A percentile compares a stretch with the other conserved stretches of the same genome.
Evolutionary conservation across 2,797 vertebrate species (phyloP).

Genomic region (Erpetoichthys calabaricus): DNA sequence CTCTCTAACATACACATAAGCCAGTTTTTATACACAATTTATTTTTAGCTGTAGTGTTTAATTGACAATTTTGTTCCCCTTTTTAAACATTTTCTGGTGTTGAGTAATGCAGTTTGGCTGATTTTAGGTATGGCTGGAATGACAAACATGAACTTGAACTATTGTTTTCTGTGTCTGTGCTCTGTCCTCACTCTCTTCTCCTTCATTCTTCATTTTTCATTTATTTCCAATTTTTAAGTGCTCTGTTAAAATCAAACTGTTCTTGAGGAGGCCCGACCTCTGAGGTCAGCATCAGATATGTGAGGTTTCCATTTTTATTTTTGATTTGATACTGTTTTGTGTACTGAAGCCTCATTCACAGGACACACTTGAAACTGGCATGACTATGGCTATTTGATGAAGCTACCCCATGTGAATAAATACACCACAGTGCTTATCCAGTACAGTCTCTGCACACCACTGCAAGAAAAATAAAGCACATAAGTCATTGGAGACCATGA

Average conservation of each 20-base stretch:
- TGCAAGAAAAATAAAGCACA: slow-evolving; percentile 9
- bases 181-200: no score
- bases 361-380: slow-evolving; percentile 9
- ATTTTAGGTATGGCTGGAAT: no score
- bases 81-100: no score
- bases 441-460: slow-evolving; percentile 5
- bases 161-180: no score
- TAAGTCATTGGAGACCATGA: slow-evolving; percentile 7
- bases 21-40: no score
- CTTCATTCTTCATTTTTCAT: no score
- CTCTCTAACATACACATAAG: no score
- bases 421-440: slow-evolving; percentile 8
- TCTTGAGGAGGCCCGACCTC: neutral
- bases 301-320: slow-evolving; percentile 7
- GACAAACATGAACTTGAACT: no score
- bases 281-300: slow-evolving; percentile 10
- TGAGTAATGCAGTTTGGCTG: no score
- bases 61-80: no score
- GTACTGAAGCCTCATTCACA: slow-evolving; percentile 14
- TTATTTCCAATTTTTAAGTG: no score
- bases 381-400: slow-evolving; percentile 9
- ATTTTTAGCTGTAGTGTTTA: no score
- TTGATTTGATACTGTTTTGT: slow-evolving; percentile 13
- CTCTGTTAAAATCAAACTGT: neutral
- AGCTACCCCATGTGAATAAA: slow-evolving; percentile 16